Conservation (phyloP, 2,888 invertebrate species). For the Drosophila mayaguana region DNA sequence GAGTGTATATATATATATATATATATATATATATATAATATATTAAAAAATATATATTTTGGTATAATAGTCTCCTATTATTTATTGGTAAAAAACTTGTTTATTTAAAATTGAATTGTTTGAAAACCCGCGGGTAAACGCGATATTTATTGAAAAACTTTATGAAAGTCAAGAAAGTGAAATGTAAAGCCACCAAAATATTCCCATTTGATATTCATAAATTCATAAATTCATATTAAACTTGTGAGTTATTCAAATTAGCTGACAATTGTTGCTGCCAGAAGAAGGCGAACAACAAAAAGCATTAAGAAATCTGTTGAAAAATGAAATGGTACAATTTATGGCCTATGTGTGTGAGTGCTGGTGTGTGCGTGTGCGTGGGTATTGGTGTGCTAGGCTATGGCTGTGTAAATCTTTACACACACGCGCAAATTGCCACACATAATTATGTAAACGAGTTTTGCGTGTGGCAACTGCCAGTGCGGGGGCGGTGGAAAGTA, state of each 20-base stretch:
- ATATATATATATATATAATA: too few species aligned
- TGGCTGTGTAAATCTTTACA: constrained; percentile 64
- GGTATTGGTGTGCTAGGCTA: constrained; percentile 21
- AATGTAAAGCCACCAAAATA: constrained; percentile 16
- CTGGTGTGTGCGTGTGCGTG: constrained; percentile 16
- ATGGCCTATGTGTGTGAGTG: constrained; percentile 11
- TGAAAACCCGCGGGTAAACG: constrained; percentile 22
- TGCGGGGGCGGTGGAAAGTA: neutral
- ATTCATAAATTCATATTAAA: constrained; percentile 12
- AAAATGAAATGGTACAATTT: constrained; percentile 48
- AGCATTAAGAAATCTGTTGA: constrained; percentile 16
- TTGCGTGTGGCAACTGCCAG: constrained; percentile 8
- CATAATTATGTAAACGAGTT: constrained; percentile 79
- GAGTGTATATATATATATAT: too few species aligned
- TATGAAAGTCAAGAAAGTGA: constrained; percentile 33
- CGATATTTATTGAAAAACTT: constrained; percentile 39
- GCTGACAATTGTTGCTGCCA: constrained; percentile 51
- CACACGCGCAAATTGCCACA: constrained; percentile 75
- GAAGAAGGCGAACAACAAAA: constrained; percentile 18
- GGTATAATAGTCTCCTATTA: neutral
- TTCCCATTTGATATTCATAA: constrained; percentile 21
- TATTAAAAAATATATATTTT: too few species aligned
- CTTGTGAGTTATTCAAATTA: constrained; percentile 42
- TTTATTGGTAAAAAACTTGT: neutral
- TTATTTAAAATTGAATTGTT: constrained; percentile 3